Evolutionary conservation across 2,888 invertebrate species (phyloP), one percentile per base, ranked within the genome.

Genomic region (Dusona sp.): DNA sequence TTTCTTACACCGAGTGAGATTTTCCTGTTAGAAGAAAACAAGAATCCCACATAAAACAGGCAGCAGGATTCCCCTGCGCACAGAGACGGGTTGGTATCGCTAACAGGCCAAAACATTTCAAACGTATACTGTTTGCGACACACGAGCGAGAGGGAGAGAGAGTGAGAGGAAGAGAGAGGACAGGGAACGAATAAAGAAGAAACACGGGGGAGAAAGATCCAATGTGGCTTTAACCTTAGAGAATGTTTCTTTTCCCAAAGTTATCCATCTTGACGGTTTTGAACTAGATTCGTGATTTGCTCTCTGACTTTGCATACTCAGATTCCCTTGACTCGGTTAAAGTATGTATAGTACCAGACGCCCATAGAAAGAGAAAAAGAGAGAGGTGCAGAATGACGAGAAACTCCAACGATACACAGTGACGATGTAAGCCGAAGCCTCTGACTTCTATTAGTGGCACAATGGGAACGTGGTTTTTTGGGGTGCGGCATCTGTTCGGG

Each of bases 401-500:
- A 57, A 82, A 54, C 42, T 74, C 29, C 51, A 45, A 51, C 77
- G 79, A 83, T 61, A 29, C 61, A 61, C 83, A 79, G 79, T n/a
- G 61, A 65, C 38, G 19, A 77, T 70, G 86, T 77, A 81, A 88
- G 78, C 74, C 79, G 84, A 80, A 84, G 83, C 77, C 78, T 84
- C 80, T 90, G 90, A 91, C 92, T 93, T 92, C 92, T 92, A 92
- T 93, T 92, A 93, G 91, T 91, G 90, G 92, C 90, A 93, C 93
- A 94, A 94, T 93, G 92, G 91, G 89, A 91, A 91, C 89, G 90
- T 90, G 90, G 91, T 91, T 91, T 92, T 89, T 90, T 89, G 89
- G 90, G 89, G 86, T 89, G 90, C 87, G 90, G 92, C 94, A 94
- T 94, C 94, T 94, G 94, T 93, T 94, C 87, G 91, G 88, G 92